Percentiles rank a stretch among this genome's conserved stretches.
Conservation (phyloP, 1,140 invertebrate genomes). For the Hydropsyche tenuis region DNA sequence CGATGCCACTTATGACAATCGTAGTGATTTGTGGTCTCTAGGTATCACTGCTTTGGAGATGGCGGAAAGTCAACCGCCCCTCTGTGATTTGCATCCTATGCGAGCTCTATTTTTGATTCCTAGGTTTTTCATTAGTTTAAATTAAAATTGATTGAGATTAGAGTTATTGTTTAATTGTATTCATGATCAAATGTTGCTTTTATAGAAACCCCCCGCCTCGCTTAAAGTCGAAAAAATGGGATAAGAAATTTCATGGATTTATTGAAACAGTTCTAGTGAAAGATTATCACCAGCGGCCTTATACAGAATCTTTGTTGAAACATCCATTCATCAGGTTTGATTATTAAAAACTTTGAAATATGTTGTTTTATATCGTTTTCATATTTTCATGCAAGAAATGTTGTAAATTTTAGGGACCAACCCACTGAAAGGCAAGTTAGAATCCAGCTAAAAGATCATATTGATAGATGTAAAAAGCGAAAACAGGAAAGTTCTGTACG, state of each 20-base stretch:
- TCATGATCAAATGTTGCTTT: conserved; percentile 32
- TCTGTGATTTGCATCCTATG: conserved; percentile 99
- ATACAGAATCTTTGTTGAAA: conserved; percentile 97
- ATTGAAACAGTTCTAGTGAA: conserved; percentile 80
- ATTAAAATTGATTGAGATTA: neutral
- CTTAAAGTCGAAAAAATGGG: conserved; percentile 98
- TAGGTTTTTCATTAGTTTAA: conserved; percentile 59
- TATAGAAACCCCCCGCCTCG: conserved; percentile 89
- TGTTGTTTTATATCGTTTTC: conserved; percentile 19
- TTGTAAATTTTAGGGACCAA: conserved; percentile 74
- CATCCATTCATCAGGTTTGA: conserved; percentile 88
- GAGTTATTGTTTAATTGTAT: neutral
- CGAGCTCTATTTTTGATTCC: conserved; percentile 97
- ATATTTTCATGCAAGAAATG: neutral
- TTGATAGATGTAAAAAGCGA: conserved; percentile 95
- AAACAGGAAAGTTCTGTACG: conserved; percentile 86
- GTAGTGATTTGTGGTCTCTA: conserved; percentile 97
- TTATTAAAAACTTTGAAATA: too few relatives aligned
- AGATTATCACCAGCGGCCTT: conserved; percentile 97
- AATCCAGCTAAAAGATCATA: conserved; percentile 99
- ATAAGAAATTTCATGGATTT: conserved; percentile 89
- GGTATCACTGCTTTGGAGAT: conserved; percentile 99
- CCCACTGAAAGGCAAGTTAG: conserved; percentile 97
- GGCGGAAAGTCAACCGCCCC: conserved; percentile 99
- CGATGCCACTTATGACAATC: conserved; percentile 99